phyloP scores from a whole-genome alignment of 37 sponge, comb jelly and placozoan genomes.

The Bolinopsis microptera region DNA sequence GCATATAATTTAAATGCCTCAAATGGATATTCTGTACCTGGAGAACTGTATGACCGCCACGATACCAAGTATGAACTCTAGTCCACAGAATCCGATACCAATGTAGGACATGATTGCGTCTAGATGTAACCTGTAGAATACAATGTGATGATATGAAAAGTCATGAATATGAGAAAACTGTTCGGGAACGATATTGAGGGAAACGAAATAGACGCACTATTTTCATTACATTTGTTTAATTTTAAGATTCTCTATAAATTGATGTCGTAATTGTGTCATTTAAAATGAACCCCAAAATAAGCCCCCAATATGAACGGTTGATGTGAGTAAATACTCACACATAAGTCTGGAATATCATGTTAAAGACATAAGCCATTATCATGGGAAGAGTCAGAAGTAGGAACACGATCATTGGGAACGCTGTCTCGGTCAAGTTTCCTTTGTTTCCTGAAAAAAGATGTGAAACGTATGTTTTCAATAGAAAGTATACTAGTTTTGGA shows the following conservation, averaged over 20 bases:
- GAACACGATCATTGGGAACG: conserved; percentile 57
- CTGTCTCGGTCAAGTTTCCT: conserved; percentile 44
- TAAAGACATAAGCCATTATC: conserved; percentile 62
- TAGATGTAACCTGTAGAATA: conserved; percentile 10
- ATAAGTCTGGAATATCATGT: conserved; percentile 59
- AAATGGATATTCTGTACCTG: background rate
- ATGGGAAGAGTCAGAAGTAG: conserved; percentile 51
- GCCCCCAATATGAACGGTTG: no score
- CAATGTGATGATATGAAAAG: no score
- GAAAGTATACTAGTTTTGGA: background rate
- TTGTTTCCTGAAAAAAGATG: conserved; percentile 63
- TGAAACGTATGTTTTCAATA: background rate
- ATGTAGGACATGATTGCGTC: conserved; percentile 48
- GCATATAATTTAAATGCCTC: background rate
- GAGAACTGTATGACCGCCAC: conserved; percentile 32
- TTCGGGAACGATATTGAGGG: no score
- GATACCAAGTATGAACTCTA: conserved; percentile 48
- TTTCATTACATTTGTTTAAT: no score
- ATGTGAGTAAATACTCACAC: conserved; percentile 34
- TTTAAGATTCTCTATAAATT: no score
- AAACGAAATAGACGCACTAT: no score
- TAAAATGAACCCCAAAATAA: no score
- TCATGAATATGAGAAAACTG: no score
- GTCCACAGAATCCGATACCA: conserved; percentile 57
- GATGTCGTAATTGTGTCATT: no score